phyloP scores from a whole-genome alignment of 1,140 invertebrate species.

The Drosophila ogumai region DNA sequence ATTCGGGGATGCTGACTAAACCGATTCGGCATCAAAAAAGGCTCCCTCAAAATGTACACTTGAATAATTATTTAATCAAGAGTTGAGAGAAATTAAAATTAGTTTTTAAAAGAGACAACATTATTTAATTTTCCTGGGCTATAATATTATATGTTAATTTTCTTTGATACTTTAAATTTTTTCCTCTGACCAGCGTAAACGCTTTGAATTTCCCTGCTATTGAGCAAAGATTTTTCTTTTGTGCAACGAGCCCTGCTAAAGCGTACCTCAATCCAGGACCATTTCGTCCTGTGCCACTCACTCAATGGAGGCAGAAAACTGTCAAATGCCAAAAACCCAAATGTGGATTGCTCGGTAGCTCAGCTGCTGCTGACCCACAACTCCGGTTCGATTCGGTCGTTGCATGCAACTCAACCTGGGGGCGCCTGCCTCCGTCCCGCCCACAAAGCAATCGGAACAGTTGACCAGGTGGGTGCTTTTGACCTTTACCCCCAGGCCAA shows the following conservation, averaged over 20 bases:
- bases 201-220: slow-evolving; percentile 64
- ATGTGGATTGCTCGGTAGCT: slow-evolving; percentile 57
- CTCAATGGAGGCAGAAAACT: slow-evolving; percentile 72
- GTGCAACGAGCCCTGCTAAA: slow-evolving; percentile 7
- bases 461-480: slow-evolving; percentile 52
- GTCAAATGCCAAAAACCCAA: slow-evolving; percentile 82
- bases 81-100: background rate
- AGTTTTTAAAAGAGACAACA: background rate
- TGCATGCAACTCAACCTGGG: slow-evolving; percentile 21
- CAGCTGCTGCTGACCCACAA: slow-evolving; percentile 31
- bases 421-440: background rate
- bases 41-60: slow-evolving; percentile 7
- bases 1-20: slow-evolving; percentile 48
- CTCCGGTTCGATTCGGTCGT: slow-evolving; percentile 22
- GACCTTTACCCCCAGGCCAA: slow-evolving; percentile 42
- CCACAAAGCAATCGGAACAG: slow-evolving; percentile 18
- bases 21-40: slow-evolving; percentile 31
- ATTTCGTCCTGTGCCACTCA: slow-evolving; percentile 15
- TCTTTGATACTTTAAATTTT: too few relatives aligned
- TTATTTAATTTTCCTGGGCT: background rate
- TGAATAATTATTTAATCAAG: slow-evolving; percentile 1
- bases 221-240: slow-evolving; percentile 61
- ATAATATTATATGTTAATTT: background rate
- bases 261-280: slow-evolving; percentile 19
- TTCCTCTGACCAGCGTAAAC: slow-evolving; percentile 17